Evolutionary conservation across 2,113 vertebrate genomes (phyloP), one percentile per base, ranked within the genome.

Genomic region (Columba janthina): DNA sequence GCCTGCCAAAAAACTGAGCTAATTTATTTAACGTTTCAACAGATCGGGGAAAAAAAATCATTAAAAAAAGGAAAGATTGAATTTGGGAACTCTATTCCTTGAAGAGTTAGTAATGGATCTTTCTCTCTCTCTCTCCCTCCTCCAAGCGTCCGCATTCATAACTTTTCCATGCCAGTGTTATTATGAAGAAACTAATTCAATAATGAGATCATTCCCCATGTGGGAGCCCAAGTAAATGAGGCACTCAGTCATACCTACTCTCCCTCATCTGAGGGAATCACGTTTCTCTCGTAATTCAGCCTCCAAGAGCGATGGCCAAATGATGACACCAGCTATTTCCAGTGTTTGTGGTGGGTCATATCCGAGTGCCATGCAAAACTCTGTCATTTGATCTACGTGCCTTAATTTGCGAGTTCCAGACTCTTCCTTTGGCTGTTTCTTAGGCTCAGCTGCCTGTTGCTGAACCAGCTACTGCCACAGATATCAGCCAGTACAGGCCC

Each of bases 11-110:
- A 88, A 88, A 48, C 71, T 54, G 72, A 84, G 91, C 95, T 97
- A 97, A 98, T 98, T 97, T 96, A 97, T 93, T 98, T 96, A 94
- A 73, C 71, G 89, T 88, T 97, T 97, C 90, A 90, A 94, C 89
- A 93, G 94, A 93, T 92, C 67, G 53, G 38, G 22, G 72, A 89
- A 93, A 85, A 89, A 94, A 96, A 96, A 93, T 72, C 16, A 74
- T 95, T 97, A 95, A 62, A 91, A 96, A 96, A 89, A 94, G 82
- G 38, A 75, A 96, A 97, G 90, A 97, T 93, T 94, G 95, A 91
- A 97, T 98, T 97, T 97, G 96, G 94, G 89, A 96, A 95, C 86
- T 89, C 72, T 61, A 17, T 86, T 96, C 97, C 96, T 81, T 51
- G 31, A 93, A 94, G 97, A 93, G 79, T 78, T 89, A 31, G 90